phyloP scores from a whole-genome alignment of 2,113 vertebrate genomes.

The Pongo pygmaeus region DNA sequence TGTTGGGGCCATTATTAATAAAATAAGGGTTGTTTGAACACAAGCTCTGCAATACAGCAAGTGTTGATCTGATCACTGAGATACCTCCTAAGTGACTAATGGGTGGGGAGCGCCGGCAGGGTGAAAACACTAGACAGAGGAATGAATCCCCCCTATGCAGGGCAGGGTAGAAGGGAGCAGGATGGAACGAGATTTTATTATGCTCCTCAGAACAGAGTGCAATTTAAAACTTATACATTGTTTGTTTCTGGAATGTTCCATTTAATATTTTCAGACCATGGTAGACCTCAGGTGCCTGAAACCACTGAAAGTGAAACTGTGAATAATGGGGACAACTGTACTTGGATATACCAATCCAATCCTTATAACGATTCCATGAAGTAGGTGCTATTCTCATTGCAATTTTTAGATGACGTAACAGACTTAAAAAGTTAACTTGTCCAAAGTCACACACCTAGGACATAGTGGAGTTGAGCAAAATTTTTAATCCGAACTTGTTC shows the following conservation, averaged over 20 bases:
- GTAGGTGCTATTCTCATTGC: neutral
- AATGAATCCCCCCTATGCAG: neutral
- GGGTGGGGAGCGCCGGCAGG: rapidly evolving
- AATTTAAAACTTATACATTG: neutral
- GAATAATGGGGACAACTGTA: neutral
- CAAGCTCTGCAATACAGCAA: neutral
- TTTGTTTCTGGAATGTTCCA: neutral
- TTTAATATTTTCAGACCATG: neutral
- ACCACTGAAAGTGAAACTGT: neutral
- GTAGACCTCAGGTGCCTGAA: neutral
- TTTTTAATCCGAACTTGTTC: neutral
- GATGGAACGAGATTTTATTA: neutral
- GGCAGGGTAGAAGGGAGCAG: neutral
- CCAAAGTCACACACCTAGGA: neutral
- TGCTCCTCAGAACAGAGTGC: neutral
- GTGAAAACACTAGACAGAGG: neutral
- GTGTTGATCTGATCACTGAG: neutral
- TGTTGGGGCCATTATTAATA: neutral
- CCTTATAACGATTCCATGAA: neutral
- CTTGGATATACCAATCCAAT: neutral
- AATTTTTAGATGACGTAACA: neutral
- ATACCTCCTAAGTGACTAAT: neutral
- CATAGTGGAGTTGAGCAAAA: neutral
- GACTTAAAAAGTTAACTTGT: neutral
- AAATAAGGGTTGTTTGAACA: neutral